Conservation (phyloP, 1,140 invertebrate genomes). For the Lycorma delicatula region DNA sequence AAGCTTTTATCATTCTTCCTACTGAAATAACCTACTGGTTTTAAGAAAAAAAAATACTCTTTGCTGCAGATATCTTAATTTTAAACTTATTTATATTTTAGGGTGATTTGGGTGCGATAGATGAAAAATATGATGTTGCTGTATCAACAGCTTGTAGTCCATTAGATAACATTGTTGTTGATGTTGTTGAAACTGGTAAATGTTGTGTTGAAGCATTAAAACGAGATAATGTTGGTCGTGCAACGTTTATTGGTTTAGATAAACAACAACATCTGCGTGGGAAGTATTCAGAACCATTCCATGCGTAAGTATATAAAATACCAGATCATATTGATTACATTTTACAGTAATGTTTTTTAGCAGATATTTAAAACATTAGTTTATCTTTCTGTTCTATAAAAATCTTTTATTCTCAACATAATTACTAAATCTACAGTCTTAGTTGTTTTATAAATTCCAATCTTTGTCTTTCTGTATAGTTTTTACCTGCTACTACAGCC, state of each 20-base stretch:
- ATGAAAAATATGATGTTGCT: slow-evolving; percentile 89
- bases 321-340: not conserved
- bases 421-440: not conserved
- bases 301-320: slow-evolving; percentile 42
- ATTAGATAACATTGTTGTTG: slow-evolving; percentile 89
- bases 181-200: slow-evolving; percentile 76
- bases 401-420: too few species aligned
- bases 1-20: too few species aligned
- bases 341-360: slow-evolving; percentile 10
- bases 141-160: slow-evolving; percentile 88
- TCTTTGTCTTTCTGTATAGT: too few species aligned
- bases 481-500: too few species aligned
- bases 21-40: too few species aligned
- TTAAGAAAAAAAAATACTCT: too few species aligned
- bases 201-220: slow-evolving; percentile 79
- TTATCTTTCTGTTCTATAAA: too few species aligned
- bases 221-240: slow-evolving; percentile 60
- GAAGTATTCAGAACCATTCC: slow-evolving; percentile 39
- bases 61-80: too few species aligned
- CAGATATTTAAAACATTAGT: too few species aligned
- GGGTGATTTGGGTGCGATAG: slow-evolving; percentile 94
- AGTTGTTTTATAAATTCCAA: too few species aligned
- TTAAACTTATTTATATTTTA: too few species aligned
- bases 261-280: slow-evolving; percentile 54
- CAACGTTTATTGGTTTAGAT: slow-evolving; percentile 65